These are phyloP conservation scores for Anoncus sp. DNA, from an alignment of 2,888 invertebrate species.

Conservation along the genomic window DNA sequence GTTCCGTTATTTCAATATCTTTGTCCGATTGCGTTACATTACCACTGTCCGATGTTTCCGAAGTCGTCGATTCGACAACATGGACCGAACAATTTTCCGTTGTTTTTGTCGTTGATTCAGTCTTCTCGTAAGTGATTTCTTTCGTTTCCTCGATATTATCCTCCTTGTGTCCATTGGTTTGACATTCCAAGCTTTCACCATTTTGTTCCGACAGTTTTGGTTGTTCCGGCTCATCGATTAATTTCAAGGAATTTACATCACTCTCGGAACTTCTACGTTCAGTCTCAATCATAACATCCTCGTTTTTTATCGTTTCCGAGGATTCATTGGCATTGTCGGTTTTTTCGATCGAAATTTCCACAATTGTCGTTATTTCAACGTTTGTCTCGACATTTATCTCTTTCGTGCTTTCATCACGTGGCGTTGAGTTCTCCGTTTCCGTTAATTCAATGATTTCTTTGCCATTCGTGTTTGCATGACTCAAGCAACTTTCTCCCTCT, in stretches of 20 bases:
- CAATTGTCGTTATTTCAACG: background rate
- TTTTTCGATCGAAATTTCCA: conserved; percentile 24
- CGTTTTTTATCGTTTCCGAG: conserved; percentile 22
- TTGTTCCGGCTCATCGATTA: conserved; percentile 48
- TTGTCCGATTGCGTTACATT: conserved; percentile 62
- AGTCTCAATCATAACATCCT: conserved; percentile 41
- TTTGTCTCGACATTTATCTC: conserved; percentile 21
- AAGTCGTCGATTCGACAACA: conserved; percentile 76
- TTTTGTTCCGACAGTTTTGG: conserved; percentile 25
- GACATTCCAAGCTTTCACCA: conserved; percentile 4
- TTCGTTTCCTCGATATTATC: conserved; percentile 58
- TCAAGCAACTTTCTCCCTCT: conserved; percentile 32
- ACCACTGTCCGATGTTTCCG: conserved; percentile 71
- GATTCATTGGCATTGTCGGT: conserved; percentile 39
- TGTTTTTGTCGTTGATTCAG: conserved; percentile 61
- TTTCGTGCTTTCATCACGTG: conserved; percentile 26
- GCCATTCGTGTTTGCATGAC: conserved; percentile 45
- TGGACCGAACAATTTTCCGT: conserved; percentile 70
- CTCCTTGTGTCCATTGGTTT: conserved; percentile 35
- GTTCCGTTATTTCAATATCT: conserved; percentile 46
- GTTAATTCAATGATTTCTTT: conserved; percentile 39
- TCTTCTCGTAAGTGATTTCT: conserved; percentile 10
- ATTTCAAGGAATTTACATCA: conserved; percentile 42
- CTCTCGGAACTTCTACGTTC: conserved; percentile 43
- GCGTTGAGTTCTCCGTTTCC: conserved; percentile 46